These are phyloP conservation scores for Delphinapterus leucas DNA, from an alignment of 2,113 vertebrate genomes.

Conservation along the genomic window DNA sequence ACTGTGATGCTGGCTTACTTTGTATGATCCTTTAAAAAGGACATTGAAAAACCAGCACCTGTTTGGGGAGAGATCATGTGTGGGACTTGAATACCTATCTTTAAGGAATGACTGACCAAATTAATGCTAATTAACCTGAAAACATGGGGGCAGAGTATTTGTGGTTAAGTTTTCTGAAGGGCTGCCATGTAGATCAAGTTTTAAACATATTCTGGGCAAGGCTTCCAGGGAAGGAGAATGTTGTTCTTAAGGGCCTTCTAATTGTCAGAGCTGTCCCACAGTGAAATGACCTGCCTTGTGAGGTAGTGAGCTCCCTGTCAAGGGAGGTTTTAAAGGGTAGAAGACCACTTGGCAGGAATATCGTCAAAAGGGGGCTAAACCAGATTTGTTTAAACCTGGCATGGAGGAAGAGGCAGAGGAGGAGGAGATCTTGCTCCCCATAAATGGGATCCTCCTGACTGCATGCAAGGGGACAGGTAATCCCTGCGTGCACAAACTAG, in stretches of 20 bases:
- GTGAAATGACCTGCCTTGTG: slow-evolving; percentile 30
- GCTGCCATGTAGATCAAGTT: not conserved
- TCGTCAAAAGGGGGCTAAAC: not conserved
- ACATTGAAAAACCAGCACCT: not conserved
- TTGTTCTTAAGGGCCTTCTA: not conserved
- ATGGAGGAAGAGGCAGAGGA: not conserved
- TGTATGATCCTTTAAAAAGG: not conserved
- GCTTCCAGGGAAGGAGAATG: not conserved
- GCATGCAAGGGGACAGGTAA: not conserved
- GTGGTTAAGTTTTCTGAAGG: not conserved
- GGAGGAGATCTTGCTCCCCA: not conserved
- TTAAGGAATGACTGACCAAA: not conserved
- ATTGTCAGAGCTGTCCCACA: not conserved
- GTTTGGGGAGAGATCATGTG: not conserved
- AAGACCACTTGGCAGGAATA: slow-evolving; percentile 16
- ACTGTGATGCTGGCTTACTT: not conserved
- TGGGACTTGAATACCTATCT: not conserved
- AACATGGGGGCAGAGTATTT: not conserved
- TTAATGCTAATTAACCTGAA: not conserved
- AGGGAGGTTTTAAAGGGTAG: not conserved
- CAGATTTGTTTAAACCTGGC: not conserved
- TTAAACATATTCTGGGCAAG: not conserved
- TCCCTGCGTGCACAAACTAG: not conserved
- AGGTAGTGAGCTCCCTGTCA: slow-evolving; percentile 42
- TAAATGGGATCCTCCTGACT: not conserved